Percentiles rank a stretch among this genome's conserved stretches.
Evolutionary conservation across 2,888 invertebrate species (phyloP).

Genomic region (Gisinianus flammeolus): DNA sequence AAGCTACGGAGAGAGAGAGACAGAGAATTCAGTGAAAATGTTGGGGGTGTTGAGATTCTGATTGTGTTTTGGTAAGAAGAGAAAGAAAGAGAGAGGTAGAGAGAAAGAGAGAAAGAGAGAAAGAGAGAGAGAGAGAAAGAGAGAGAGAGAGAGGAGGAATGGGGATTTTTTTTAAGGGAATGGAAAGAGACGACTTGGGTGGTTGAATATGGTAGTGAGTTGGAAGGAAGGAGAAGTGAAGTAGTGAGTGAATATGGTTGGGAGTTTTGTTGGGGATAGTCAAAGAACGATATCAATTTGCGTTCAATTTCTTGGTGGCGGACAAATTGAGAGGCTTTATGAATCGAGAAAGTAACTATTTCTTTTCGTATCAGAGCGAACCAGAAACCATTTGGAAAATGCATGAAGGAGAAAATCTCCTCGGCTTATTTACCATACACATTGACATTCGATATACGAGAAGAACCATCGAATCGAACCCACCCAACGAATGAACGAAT

Average conservation of each 20-base stretch:
- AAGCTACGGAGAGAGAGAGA: neutral
- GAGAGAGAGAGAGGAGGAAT: conserved; percentile 13
- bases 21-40: neutral
- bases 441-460: conserved; percentile 22
- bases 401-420: conserved; percentile 43
- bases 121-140: conserved; percentile 7
- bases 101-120: conserved; percentile 9
- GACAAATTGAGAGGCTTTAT: conserved; percentile 51
- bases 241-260: conserved; percentile 7
- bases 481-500: too few species aligned
- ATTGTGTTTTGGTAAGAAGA: neutral
- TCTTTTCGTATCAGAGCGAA: conserved; percentile 42
- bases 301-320: conserved; percentile 52
- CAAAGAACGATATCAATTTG: conserved; percentile 53
- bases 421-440: conserved; percentile 47
- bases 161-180: neutral
- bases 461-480: too few species aligned
- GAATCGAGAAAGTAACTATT: conserved; percentile 44
- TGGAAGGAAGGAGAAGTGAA: neutral
- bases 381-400: conserved; percentile 48
- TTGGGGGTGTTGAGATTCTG: neutral
- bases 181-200: neutral
- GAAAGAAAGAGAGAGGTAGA: conserved; percentile 7
- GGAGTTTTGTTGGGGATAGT: neutral
- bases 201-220: neutral